Evolutionary conservation across 2,113 vertebrate species (phyloP).

Genomic region (Poeciliopsis occidentalis): DNA sequence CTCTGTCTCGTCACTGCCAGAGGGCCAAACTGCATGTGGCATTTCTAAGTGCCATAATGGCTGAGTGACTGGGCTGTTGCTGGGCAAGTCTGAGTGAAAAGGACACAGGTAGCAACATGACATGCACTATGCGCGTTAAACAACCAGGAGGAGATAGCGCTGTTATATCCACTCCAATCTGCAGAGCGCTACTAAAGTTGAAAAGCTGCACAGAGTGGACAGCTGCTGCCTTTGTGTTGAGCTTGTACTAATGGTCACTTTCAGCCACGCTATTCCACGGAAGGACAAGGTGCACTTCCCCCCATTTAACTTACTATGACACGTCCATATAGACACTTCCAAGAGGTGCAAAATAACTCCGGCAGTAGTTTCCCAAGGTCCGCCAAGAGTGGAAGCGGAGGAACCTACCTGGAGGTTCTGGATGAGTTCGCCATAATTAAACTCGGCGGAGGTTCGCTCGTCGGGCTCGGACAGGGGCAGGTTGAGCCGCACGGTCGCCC

Average conservation of each 20-base stretch:
- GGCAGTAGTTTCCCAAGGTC: constrained; percentile 17
- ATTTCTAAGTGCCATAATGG: constrained; percentile 68
- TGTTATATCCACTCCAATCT: neutral
- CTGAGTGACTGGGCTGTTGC: constrained; percentile 70
- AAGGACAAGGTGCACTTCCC: constrained; percentile 62
- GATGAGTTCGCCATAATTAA: constrained; percentile 93
- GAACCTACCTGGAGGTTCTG: constrained; percentile 76
- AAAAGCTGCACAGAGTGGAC: constrained; percentile 17
- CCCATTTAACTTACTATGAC: constrained; percentile 47
- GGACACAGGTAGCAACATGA: constrained; percentile 62
- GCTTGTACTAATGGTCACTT: constrained; percentile 54
- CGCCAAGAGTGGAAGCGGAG: neutral
- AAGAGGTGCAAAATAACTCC: constrained; percentile 53
- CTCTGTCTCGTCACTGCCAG: constrained; percentile 64
- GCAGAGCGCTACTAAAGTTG: constrained; percentile 54
- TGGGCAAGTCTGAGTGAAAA: constrained; percentile 64
- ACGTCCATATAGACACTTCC: constrained; percentile 62
- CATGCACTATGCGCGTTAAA: constrained; percentile 27
- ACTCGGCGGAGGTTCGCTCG: constrained; percentile 91
- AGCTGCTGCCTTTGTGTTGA: constrained; percentile 57
- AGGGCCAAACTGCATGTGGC: constrained; percentile 74
- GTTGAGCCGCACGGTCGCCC: constrained; percentile 88
- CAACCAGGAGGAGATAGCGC: neutral
- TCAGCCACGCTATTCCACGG: constrained; percentile 48
- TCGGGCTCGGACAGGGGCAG: constrained; percentile 90